A percentile compares a stretch with the other conserved stretches of the same genome.
These are phyloP conservation scores for Zosterops hypoxanthus DNA, from an alignment of 2,113 vertebrate genomes.

Conservation along the genomic window DNA sequence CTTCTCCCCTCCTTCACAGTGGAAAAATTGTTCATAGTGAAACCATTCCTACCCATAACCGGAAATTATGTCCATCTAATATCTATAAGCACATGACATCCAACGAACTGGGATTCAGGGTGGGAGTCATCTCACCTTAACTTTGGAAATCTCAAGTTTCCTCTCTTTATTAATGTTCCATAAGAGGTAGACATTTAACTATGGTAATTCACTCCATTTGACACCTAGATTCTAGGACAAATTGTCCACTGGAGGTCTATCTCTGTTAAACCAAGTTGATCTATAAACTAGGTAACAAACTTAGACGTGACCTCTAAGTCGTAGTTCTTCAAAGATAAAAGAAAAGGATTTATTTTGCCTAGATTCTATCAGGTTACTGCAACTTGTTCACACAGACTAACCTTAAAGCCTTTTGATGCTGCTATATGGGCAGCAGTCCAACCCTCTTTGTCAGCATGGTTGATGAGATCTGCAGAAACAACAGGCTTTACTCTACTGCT, in stretches of 20 bases:
- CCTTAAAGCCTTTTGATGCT: conserved; percentile 94
- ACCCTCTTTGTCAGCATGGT: conserved; percentile 86
- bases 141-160: background rate
- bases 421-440: conserved; percentile 95
- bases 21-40: background rate
- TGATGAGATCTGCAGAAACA: conserved; percentile 83
- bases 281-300: background rate
- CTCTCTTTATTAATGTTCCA: background rate
- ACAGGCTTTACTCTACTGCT: conserved; percentile 55
- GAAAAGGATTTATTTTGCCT: background rate
- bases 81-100: background rate
- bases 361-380: background rate
- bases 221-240: background rate
- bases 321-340: background rate
- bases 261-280: background rate
- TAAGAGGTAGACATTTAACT: background rate
- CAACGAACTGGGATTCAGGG: background rate
- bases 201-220: background rate
- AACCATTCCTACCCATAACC: background rate
- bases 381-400: conserved; percentile 46
- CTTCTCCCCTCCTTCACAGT: background rate
- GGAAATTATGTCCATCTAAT: background rate
- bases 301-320: background rate
- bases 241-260: background rate
- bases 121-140: background rate